A percentile compares a stretch with the other conserved stretches of the same genome.
Evolutionary conservation across 92 coral and sea anemone genomes (phyloP).

Genomic region (Epizoanthus illoricatus): DNA sequence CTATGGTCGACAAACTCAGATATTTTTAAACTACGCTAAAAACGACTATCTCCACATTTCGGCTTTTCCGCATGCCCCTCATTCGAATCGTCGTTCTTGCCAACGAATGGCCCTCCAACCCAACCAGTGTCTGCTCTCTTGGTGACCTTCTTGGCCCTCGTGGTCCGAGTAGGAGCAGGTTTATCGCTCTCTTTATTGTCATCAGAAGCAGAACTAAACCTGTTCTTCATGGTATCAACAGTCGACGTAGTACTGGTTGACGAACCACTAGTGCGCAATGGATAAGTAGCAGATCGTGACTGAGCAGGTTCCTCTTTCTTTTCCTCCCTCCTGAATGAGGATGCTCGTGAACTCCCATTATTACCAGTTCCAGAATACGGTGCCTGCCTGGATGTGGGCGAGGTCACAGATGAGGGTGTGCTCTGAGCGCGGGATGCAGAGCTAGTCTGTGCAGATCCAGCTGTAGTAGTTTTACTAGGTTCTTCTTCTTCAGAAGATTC

Average conservation of each 20-base stretch:
- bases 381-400: constrained; percentile 42
- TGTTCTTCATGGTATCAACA: constrained; percentile 10
- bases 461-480: constrained; percentile 22
- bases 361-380: not conserved
- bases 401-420: constrained; percentile 58
- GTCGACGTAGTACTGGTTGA: constrained; percentile 69
- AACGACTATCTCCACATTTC: no score
- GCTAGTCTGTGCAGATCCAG: constrained; percentile 49
- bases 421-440: constrained; percentile 52
- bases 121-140: constrained; percentile 70
- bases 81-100: constrained; percentile 51
- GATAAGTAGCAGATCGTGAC: constrained; percentile 57
- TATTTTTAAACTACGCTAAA: no score
- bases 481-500: constrained; percentile 49
- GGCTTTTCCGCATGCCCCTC: no score
- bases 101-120: constrained; percentile 54
- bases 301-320: constrained; percentile 55
- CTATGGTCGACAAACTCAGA: no score
- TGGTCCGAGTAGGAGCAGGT: constrained; percentile 50
- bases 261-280: constrained; percentile 73
- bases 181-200: constrained; percentile 39
- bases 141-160: constrained; percentile 60
- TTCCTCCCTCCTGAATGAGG: constrained; percentile 57
- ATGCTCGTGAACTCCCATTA: constrained; percentile 36
- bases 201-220: constrained; percentile 32